Evolutionary conservation across 2,888 invertebrate genomes (phyloP).

Genomic region (Mythimna impura): DNA sequence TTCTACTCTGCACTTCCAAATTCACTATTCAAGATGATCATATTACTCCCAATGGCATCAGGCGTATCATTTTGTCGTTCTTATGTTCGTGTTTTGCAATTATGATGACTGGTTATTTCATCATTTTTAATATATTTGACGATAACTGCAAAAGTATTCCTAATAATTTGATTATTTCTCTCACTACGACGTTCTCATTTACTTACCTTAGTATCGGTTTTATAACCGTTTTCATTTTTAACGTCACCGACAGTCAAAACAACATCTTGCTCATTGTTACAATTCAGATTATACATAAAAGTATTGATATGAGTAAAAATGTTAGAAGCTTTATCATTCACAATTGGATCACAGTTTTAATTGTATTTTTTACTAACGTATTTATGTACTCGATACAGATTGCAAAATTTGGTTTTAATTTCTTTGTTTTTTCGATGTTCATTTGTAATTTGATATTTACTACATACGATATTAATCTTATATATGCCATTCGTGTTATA

Average conservation of each 20-base stretch:
- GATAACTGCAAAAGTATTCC: neutral
- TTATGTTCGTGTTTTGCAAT: neutral
- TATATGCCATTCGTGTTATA: conserved; percentile 24
- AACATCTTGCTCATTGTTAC: conserved; percentile 7
- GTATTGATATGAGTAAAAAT: neutral
- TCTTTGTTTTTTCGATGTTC: neutral
- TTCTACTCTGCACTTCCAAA: neutral
- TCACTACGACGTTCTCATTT: neutral
- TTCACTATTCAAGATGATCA: neutral
- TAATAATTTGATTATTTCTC: neutral
- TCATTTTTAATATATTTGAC: neutral
- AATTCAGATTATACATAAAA: conserved; percentile 13
- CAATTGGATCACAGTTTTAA: conserved; percentile 12
- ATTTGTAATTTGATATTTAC: conserved; percentile 10
- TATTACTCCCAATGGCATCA: neutral
- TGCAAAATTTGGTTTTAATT: neutral
- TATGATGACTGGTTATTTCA: neutral
- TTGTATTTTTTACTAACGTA: neutral
- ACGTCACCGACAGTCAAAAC: conserved; percentile 3
- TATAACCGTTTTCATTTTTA: conserved; percentile 5
- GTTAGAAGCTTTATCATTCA: conserved; percentile 1
- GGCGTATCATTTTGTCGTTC: neutral
- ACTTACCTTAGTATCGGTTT: conserved; percentile 1
- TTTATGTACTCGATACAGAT: neutral
- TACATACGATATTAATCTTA: conserved; percentile 34